Percentiles rank a stretch among this genome's conserved stretches.
Evolutionary conservation across 1,140 invertebrate species (phyloP).

Genomic region (Drosophila nannoptera): DNA sequence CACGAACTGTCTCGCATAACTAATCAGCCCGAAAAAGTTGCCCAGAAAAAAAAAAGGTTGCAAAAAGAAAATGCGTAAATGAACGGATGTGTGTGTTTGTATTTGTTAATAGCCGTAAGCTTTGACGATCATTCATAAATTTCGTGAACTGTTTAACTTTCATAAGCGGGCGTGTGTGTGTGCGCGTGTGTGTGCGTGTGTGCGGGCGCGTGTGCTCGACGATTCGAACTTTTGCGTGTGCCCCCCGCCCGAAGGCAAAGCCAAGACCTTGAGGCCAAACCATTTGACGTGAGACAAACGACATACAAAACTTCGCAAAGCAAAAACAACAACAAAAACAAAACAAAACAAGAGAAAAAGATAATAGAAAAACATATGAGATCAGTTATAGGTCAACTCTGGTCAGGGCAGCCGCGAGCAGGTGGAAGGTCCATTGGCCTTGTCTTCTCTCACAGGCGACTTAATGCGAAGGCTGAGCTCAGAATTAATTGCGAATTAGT

Average conservation of each 20-base stretch:
- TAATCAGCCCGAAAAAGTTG: constrained; percentile 12
- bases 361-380: background rate
- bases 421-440: constrained; percentile 60
- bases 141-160: constrained; percentile 61
- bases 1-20: no score
- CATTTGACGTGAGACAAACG: constrained; percentile 34
- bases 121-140: constrained; percentile 72
- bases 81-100: constrained; percentile 41
- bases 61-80: constrained; percentile 47
- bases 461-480: constrained; percentile 8
- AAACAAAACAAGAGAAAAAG: constrained; percentile 23
- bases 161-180: constrained; percentile 1
- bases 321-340: constrained; percentile 24
- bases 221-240: constrained; percentile 59
- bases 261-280: constrained; percentile 42
- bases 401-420: constrained; percentile 45
- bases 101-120: constrained; percentile 69
- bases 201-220: constrained; percentile 39
- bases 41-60: constrained; percentile 42
- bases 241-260: constrained; percentile 40
- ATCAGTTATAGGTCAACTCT: constrained; percentile 71
- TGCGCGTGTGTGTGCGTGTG: constrained; percentile 20
- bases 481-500: constrained; percentile 20
- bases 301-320: constrained; percentile 35
- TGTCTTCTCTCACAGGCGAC: constrained; percentile 51